Conservation (phyloP, 2,113 vertebrate genomes). For the Pardalotus punctatus region DNA sequence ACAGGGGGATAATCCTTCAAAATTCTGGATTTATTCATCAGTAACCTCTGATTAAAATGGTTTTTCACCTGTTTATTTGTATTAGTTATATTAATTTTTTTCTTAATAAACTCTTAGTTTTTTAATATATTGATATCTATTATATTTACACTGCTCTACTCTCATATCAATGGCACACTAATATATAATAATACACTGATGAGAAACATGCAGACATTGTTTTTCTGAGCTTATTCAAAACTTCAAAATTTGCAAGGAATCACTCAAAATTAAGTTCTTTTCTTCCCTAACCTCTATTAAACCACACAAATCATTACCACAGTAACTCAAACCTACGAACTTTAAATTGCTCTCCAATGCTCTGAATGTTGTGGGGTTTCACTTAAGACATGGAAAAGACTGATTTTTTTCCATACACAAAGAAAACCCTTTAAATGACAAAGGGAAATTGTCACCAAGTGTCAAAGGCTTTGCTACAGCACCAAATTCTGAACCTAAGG, state of each 20-base stretch:
- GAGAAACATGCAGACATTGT: background rate
- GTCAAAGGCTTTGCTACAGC: background rate
- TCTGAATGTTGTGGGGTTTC: background rate
- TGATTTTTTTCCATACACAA: fast-evolving
- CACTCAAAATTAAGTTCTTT: background rate
- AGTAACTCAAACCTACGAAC: background rate
- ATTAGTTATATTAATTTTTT: background rate
- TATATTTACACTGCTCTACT: background rate
- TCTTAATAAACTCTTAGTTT: background rate
- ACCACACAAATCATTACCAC: background rate
- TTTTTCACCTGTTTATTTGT: background rate
- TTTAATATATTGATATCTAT: background rate
- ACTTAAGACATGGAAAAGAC: background rate
- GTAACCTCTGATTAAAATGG: background rate
- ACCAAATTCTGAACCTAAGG: background rate
- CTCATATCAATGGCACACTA: background rate
- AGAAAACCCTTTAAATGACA: background rate
- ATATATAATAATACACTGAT: background rate
- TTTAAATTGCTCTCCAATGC: background rate
- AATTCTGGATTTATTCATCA: background rate
- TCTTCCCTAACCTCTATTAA: background rate
- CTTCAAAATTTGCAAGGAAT: background rate
- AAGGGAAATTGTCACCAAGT: background rate
- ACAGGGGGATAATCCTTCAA: background rate
- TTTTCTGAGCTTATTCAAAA: background rate